A percentile compares a stretch with the other conserved stretches of the same genome.
Conservation (phyloP, 2,888 invertebrate species). For the Melinaea menophilus region DNA sequence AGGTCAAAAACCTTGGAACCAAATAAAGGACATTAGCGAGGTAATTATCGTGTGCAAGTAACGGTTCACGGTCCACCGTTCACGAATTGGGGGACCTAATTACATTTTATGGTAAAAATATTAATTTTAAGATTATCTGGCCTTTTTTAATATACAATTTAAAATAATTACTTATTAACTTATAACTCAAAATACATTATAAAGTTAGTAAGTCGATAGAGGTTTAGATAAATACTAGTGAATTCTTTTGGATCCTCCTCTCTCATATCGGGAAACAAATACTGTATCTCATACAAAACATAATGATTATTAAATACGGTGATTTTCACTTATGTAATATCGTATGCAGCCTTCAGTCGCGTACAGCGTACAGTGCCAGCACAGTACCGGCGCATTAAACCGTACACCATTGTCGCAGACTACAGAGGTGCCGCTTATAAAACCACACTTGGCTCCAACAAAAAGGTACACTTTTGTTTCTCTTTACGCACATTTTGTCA, state of each 20-base stretch:
- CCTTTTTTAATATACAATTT: neutral
- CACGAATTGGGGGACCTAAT: conserved; percentile 62
- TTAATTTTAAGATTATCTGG: neutral
- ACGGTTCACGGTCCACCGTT: conserved; percentile 50
- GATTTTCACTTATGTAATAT: conserved; percentile 6
- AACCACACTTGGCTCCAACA: conserved; percentile 44
- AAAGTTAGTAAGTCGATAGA: too few species aligned
- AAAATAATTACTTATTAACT: neutral
- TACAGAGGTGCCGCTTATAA: conserved; percentile 63
- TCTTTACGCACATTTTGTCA: conserved; percentile 60
- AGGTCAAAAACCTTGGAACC: conserved; percentile 26
- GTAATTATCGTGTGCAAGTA: conserved; percentile 42
- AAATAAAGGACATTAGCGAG: conserved; percentile 51
- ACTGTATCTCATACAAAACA: neutral
- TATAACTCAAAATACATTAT: neutral
- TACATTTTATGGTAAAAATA: conserved; percentile 53
- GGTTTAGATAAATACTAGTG: too few species aligned
- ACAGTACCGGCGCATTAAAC: conserved; percentile 32
- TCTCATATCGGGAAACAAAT: neutral
- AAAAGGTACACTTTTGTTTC: conserved; percentile 67
- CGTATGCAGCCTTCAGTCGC: conserved; percentile 5
- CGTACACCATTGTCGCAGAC: conserved; percentile 32
- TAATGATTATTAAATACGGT: neutral
- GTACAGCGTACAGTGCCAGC: neutral
- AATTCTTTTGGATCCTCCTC: neutral